Conservation (phyloP, 2,888 invertebrate genomes). For the Folsomia manolachei region DNA sequence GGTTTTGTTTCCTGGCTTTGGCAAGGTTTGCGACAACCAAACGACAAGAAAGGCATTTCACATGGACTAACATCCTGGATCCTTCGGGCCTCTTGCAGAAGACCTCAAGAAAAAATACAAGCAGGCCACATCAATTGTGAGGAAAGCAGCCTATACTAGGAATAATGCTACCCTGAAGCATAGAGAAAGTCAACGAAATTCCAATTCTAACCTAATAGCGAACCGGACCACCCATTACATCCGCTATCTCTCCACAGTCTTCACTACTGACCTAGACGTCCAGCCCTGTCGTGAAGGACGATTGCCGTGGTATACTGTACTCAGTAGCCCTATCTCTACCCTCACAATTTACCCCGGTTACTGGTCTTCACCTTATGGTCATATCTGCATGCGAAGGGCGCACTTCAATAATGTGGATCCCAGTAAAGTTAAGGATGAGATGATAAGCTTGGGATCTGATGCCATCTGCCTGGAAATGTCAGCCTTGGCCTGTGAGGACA, state of each 20-base stretch:
- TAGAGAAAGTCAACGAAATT: too few relatives aligned
- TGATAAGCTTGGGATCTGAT: neutral
- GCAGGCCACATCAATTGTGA: too few relatives aligned
- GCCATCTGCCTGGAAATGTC: neutral
- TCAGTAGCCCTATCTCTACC: neutral
- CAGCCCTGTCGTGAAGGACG: neutral
- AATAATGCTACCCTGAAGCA: too few relatives aligned
- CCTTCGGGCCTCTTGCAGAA: too few relatives aligned
- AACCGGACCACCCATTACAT: neutral
- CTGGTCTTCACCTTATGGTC: neutral
- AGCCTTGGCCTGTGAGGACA: neutral
- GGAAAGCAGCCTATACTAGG: too few relatives aligned
- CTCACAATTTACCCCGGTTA: neutral
- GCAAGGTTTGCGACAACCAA: too few relatives aligned
- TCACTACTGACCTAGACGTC: neutral
- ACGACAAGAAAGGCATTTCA: too few relatives aligned
- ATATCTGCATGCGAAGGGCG: neutral
- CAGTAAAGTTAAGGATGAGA: neutral
- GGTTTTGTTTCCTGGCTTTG: too few relatives aligned
- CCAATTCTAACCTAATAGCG: too few relatives aligned
- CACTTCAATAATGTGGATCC: neutral
- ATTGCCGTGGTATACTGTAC: neutral
- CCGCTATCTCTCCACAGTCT: neutral
- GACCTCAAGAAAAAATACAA: too few relatives aligned
- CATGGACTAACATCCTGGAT: too few relatives aligned